phyloP scores from a whole-genome alignment of 1,140 invertebrate genomes.

The Aphelinus atriplicis region DNA sequence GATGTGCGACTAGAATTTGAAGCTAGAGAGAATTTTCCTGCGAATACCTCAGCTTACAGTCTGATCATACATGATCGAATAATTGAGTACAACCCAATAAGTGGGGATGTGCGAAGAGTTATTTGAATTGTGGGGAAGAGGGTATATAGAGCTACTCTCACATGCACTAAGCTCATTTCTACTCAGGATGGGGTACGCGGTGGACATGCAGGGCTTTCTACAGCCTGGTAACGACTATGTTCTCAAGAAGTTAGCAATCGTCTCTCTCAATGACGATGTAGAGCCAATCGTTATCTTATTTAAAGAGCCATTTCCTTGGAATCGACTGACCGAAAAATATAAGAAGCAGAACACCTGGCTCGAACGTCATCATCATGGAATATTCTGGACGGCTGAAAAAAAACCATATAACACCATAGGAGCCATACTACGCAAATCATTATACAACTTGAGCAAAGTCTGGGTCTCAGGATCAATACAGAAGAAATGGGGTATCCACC shows the following conservation, averaged over 20 bases:
- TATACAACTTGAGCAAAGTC: not conserved
- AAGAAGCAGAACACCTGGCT: not conserved
- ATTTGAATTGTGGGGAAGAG: not conserved
- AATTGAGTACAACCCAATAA: slow-evolving; percentile 20
- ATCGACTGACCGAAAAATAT: not conserved
- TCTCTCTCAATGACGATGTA: slow-evolving; percentile 12
- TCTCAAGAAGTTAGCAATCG: slow-evolving; percentile 40
- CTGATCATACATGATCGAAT: slow-evolving; percentile 1
- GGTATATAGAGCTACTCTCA: no score
- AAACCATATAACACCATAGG: no score
- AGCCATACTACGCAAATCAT: no score
- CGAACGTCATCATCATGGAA: not conserved
- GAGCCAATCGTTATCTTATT: not conserved
- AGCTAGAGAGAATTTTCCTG: slow-evolving; percentile 4
- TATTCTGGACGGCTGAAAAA: not conserved
- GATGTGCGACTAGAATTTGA: slow-evolving; percentile 4
- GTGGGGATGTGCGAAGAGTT: slow-evolving; percentile 25
- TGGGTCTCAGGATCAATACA: not conserved
- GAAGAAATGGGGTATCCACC: not conserved
- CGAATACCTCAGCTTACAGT: slow-evolving; percentile 13
- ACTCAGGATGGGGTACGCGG: slow-evolving; percentile 29
- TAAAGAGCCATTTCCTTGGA: not conserved
- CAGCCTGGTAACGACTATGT: slow-evolving; percentile 36
- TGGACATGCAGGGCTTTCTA: slow-evolving; percentile 42
- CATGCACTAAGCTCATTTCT: no score